A percentile compares a stretch with the other conserved stretches of the same genome.
Evolutionary conservation across 23 tunicate genomes (phyloP).

Genomic region (Styela plicata): DNA sequence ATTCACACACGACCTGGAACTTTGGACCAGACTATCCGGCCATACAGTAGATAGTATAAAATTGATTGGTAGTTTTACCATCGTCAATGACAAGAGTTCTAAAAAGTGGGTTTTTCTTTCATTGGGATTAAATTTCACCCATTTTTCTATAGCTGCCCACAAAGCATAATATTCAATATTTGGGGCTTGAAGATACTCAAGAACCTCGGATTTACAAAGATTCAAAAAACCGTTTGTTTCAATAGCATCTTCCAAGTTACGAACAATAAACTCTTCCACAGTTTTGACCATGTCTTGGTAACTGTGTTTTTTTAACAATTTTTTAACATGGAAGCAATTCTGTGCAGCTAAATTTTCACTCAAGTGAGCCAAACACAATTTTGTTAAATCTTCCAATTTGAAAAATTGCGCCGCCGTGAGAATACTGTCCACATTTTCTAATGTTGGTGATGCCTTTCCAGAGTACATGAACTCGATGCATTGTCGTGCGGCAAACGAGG

Average conservation of each 20-base stretch:
- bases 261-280: background rate
- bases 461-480: slow-evolving; percentile 11
- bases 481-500: background rate
- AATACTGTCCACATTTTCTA: background rate
- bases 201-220: background rate
- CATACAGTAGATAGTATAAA: background rate
- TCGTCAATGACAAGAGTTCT: background rate
- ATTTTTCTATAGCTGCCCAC: slow-evolving; percentile 36
- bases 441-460: background rate
- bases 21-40: background rate
- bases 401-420: background rate
- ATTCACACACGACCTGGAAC: background rate
- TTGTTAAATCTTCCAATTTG: background rate
- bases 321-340: background rate
- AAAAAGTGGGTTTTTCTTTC: slow-evolving; percentile 27
- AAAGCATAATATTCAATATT: background rate
- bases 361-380: background rate
- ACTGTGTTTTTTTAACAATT: background rate
- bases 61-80: background rate
- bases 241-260: background rate
- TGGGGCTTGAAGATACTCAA: background rate
- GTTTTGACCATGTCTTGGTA: background rate
- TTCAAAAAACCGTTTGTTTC: background rate
- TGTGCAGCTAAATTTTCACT: background rate
- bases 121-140: slow-evolving; percentile 33